Evolutionary conservation across 2,797 vertebrate genomes (phyloP).

Genomic region (Mus caroli): DNA sequence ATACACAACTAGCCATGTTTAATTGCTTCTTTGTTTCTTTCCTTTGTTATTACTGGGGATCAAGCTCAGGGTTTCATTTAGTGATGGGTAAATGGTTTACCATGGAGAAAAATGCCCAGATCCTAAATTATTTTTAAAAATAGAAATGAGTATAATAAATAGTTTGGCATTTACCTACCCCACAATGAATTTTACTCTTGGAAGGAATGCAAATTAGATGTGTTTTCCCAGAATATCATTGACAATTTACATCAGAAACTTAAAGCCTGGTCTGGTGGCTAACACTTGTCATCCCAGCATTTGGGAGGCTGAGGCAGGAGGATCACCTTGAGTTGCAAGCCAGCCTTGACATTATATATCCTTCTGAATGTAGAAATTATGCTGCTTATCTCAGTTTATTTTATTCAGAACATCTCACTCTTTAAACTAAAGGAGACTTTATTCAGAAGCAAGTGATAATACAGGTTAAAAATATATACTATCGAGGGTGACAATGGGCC

Average conservation of each 20-base stretch:
- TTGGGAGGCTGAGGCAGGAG: not conserved
- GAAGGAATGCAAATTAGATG: not conserved
- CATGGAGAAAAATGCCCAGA: too few species aligned
- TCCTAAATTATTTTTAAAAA: not conserved
- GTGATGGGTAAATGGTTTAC: not conserved
- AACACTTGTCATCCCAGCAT: not conserved
- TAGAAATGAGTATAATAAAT: not conserved
- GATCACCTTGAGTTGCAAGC: not conserved
- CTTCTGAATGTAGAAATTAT: not conserved
- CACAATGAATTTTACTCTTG: not conserved
- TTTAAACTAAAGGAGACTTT: not conserved
- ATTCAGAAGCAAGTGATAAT: not conserved
- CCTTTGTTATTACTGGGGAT: not conserved
- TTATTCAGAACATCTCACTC: not conserved
- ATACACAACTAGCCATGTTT: not conserved
- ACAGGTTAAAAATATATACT: not conserved
- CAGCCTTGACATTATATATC: not conserved
- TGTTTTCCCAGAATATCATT: not conserved
- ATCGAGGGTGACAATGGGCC: not conserved
- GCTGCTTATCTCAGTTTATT: not conserved
- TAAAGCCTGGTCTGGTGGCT: not conserved
- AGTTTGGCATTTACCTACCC: not conserved
- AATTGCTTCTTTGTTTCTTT: not conserved
- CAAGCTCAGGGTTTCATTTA: not conserved
- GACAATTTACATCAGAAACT: not conserved